Base-by-base conservation (phyloP, 2,888 invertebrate genomes). In the Meteorus cinctellus region DNA sequence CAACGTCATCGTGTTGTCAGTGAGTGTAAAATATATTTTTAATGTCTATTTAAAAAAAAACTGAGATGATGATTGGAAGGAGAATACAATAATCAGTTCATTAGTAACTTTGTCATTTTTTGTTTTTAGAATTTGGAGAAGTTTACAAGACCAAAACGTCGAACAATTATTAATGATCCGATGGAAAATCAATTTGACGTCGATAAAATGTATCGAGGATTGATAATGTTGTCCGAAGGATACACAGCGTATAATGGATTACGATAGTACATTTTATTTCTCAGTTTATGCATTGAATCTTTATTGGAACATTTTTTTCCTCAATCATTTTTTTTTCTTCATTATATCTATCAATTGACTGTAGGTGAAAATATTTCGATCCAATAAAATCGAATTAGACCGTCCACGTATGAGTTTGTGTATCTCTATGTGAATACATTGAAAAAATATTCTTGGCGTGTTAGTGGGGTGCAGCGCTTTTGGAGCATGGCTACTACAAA, bases 381-480 rank as follows among this genome's bases (percentile, higher is more conserved):
- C 88, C 86, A 89, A 89, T 89, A 89, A 89, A 89, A 89, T 89
- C 88, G 84, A 89, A 89, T 89, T 88, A 86, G 88, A 79, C 80
- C 80, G 79, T 79, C 10, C 3, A 29, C 4, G 31, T 36, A 24
- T 24, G 36, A 14, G 29, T 8, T 14, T 48, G 12, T 14, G 19
- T 31, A 19, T 12, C n/a, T 41, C 14, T 81, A 79, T 85, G 82
- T 88, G 83, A 86, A 87, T 84, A 85, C 81, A 85, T 82, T 78
- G 74, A 78, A 80, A 82, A 84, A 86, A 87, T 86, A 87, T 88
- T 87, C 86, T 86, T 83, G 81, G 85, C 84, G 82, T 86, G 84
- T 84, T 83, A 84, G 84, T 82, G 81, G 81, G 83, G 81, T 70
- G 67, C 70, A 72, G 48, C 55, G 83, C 82, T 84, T 82, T 85